These are phyloP conservation scores for Eurosta solidaginis DNA, from an alignment of 1,140 invertebrate genomes.

Conservation along the genomic window DNA sequence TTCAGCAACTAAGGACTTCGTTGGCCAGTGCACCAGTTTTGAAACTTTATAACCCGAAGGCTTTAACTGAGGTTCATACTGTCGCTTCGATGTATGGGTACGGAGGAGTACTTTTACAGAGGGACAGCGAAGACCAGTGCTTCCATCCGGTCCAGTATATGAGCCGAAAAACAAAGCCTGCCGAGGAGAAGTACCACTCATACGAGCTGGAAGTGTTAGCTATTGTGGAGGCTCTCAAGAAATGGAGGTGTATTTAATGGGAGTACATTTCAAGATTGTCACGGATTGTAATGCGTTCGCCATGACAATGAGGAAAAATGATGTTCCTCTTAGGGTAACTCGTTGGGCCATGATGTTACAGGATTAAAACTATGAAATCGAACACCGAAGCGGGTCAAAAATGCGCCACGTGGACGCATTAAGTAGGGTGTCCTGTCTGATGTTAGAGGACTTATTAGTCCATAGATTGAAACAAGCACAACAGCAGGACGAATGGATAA, in stretches of 20 bases:
- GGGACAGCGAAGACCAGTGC: conserved; percentile 37
- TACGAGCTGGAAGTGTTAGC: conserved; percentile 44
- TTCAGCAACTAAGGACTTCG: too few relatives aligned
- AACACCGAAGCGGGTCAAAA: conserved; percentile 39
- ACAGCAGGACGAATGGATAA: conserved; percentile 27
- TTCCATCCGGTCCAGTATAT: conserved; percentile 33
- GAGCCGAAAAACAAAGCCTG: conserved; percentile 33
- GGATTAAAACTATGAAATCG: conserved; percentile 40
- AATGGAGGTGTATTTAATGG: conserved; percentile 32
- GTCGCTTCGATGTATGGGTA: conserved; percentile 36
- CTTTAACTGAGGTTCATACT: not conserved
- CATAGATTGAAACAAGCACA: conserved; percentile 29
- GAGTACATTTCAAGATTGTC: conserved; percentile 30
- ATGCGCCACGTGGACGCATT: conserved; percentile 45
- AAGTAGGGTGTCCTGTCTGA: conserved; percentile 36
- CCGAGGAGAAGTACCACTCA: conserved; percentile 42
- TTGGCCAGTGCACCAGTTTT: too few relatives aligned
- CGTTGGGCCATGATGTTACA: conserved; percentile 43
- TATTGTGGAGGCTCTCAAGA: conserved; percentile 22
- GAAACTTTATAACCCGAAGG: too few relatives aligned
- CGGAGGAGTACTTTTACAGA: too few relatives aligned
- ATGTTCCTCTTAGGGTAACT: conserved; percentile 34
- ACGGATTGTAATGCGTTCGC: conserved; percentile 35
- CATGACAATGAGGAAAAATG: conserved; percentile 26
- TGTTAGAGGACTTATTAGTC: conserved; percentile 24